Evolutionary conservation across 2,797 vertebrate species (phyloP).

Genomic region (Leptoclinus maculatus): DNA sequence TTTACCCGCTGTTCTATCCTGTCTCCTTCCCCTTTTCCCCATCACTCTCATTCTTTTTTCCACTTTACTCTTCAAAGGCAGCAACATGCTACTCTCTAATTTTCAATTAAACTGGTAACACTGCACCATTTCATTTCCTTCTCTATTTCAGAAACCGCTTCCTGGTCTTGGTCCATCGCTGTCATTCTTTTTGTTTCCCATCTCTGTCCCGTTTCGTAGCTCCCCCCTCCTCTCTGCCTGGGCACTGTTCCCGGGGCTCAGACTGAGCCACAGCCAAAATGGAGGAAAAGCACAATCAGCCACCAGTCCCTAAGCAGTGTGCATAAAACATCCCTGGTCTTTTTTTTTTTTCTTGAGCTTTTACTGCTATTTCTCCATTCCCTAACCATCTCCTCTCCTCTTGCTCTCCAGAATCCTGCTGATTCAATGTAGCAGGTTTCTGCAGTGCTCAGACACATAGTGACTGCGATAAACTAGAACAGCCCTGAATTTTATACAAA

Average conservation of each 20-base stretch:
- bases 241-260: slow-evolving; percentile 80
- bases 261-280: slow-evolving; percentile 83
- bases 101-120: slow-evolving; percentile 71
- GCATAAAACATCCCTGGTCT: slow-evolving; percentile 64
- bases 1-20: slow-evolving; percentile 67
- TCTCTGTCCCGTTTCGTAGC: slow-evolving; percentile 78
- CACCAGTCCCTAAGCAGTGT: slow-evolving; percentile 70
- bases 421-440: slow-evolving; percentile 45
- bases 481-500: slow-evolving; percentile 15
- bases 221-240: slow-evolving; percentile 74
- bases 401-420: slow-evolving; percentile 40
- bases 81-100: slow-evolving; percentile 63
- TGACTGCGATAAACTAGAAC: slow-evolving; percentile 22
- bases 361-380: slow-evolving; percentile 50
- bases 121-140: slow-evolving; percentile 72
- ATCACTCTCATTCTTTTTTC: slow-evolving; percentile 57
- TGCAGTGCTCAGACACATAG: slow-evolving; percentile 21
- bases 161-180: slow-evolving; percentile 72
- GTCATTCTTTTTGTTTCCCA: slow-evolving; percentile 77
- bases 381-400: slow-evolving; percentile 34
- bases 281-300: slow-evolving; percentile 83
- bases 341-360: slow-evolving; percentile 52
- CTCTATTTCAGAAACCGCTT: slow-evolving; percentile 78
- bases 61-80: slow-evolving; percentile 51
- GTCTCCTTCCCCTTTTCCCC: slow-evolving; percentile 47